These are phyloP conservation scores for Tachina fera DNA, from an alignment of 2,888 invertebrate species.

Conservation along the genomic window DNA sequence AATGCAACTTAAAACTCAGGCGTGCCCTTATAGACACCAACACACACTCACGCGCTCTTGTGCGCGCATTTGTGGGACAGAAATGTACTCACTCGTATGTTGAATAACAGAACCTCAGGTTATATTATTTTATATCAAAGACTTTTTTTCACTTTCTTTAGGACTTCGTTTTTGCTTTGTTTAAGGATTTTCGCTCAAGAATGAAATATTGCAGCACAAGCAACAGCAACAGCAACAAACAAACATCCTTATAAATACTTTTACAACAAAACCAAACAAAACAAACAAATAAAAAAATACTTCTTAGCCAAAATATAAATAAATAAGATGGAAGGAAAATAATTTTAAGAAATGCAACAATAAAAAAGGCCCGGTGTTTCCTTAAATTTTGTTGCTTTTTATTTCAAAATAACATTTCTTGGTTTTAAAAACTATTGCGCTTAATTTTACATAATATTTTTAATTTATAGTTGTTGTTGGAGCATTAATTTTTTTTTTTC, in stretches of 20 bases:
- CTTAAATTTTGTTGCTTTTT: conserved; percentile 51
- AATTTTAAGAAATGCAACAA: conserved; percentile 54
- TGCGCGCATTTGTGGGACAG: conserved; percentile 18
- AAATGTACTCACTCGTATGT: conserved; percentile 21
- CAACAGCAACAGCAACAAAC: conserved; percentile 26
- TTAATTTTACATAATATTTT: conserved; percentile 68
- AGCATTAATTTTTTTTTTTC: conserved; percentile 54
- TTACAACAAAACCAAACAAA: conserved; percentile 35
- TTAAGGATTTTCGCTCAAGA: conserved; percentile 65
- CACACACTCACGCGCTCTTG: conserved; percentile 10
- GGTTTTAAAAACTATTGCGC: conserved; percentile 64
- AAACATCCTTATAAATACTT: conserved; percentile 28
- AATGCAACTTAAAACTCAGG: conserved; percentile 63
- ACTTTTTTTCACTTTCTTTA: conserved; percentile 46
- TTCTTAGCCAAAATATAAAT: conserved; percentile 70
- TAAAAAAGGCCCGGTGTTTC: conserved; percentile 72
- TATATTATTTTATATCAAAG: conserved; percentile 68
- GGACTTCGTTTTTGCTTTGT: conserved; percentile 47
- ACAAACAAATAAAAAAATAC: conserved; percentile 19
- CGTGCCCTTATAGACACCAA: conserved; percentile 55
- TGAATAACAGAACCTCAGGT: conserved; percentile 68
- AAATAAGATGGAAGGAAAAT: conserved; percentile 34
- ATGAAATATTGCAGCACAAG: conserved; percentile 61
- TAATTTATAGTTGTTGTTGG: conserved; percentile 32
- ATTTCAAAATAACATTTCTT: conserved; percentile 46